A percentile compares a stretch with the other conserved stretches of the same genome.
Conservation (phyloP, 2,888 invertebrate species). For the Hylaea fasciaria region DNA sequence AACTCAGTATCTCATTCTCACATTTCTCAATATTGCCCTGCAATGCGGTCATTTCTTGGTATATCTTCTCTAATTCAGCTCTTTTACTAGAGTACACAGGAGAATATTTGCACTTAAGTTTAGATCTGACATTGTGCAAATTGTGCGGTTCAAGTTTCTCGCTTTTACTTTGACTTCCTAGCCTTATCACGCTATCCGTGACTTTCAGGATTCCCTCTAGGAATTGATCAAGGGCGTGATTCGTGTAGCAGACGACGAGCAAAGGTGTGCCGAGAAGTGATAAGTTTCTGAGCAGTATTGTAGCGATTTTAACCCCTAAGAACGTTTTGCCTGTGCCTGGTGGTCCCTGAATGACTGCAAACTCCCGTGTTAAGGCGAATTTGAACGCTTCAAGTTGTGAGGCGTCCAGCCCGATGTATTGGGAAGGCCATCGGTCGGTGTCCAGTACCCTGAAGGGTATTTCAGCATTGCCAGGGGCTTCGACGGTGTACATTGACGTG, state of each 20-base stretch:
- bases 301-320: conserved; percentile 90
- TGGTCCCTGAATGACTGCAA: conserved; percentile 93
- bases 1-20: conserved; percentile 67
- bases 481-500: conserved; percentile 64
- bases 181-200: conserved; percentile 86
- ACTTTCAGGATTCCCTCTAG: conserved; percentile 87
- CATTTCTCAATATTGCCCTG: conserved; percentile 74
- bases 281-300: conserved; percentile 86
- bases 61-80: conserved; percentile 63
- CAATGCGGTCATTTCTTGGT: conserved; percentile 66
- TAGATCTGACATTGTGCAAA: conserved; percentile 67
- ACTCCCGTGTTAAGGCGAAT: conserved; percentile 88
- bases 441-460: conserved; percentile 66
- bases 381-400: conserved; percentile 88
- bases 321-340: conserved; percentile 95
- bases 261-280: conserved; percentile 86
- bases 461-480: conserved; percentile 53
- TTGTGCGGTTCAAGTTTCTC: conserved; percentile 82
- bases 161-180: conserved; percentile 89
- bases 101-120: conserved; percentile 69
- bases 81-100: conserved; percentile 66
- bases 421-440: conserved; percentile 76
- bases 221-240: conserved; percentile 95
- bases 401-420: conserved; percentile 83
- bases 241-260: conserved; percentile 92